These are phyloP conservation scores for Alligator mississippiensis DNA, from an alignment of 2,113 vertebrate species.

Conservation along the genomic window DNA sequence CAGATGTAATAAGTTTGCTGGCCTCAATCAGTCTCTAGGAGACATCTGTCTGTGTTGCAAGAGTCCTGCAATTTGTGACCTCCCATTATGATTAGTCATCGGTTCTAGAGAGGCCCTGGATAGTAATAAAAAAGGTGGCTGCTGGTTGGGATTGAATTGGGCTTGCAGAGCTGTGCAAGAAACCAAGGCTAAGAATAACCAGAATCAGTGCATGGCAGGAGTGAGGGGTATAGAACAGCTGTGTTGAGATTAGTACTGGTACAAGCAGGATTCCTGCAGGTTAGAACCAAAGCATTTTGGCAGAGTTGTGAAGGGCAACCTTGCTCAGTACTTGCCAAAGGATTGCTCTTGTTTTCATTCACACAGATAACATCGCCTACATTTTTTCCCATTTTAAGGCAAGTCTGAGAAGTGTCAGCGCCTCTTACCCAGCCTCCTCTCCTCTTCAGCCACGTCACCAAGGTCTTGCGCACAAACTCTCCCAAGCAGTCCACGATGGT, in stretches of 20 bases:
- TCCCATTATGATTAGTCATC: not conserved
- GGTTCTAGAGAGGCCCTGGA: not conserved
- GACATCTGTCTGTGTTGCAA: not conserved
- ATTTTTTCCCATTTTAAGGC: not conserved
- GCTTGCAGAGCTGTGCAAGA: not conserved
- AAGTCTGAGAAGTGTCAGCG: not conserved
- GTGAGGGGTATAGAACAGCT: not conserved
- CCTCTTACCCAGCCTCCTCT: slow-evolving; percentile 95
- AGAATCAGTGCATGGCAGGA: not conserved
- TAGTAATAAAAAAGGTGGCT: not conserved
- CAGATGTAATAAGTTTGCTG: not conserved
- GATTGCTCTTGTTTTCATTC: not conserved
- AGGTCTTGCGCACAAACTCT: slow-evolving; percentile 94
- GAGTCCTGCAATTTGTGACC: not conserved
- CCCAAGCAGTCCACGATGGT: slow-evolving; percentile 96
- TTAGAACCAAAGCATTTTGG: not conserved
- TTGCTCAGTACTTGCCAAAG: not conserved
- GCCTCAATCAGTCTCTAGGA: not conserved
- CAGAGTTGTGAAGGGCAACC: not conserved
- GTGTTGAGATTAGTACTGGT: not conserved
- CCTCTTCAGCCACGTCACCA: slow-evolving; percentile 89
- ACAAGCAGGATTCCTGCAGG: not conserved
- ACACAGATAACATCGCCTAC: not conserved
- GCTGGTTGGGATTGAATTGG: not conserved
- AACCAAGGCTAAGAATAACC: not conserved